Evolutionary conservation across 2,113 vertebrate genomes (phyloP), one percentile per base, ranked within the genome.

Genomic region (Microcebus jonahi): DNA sequence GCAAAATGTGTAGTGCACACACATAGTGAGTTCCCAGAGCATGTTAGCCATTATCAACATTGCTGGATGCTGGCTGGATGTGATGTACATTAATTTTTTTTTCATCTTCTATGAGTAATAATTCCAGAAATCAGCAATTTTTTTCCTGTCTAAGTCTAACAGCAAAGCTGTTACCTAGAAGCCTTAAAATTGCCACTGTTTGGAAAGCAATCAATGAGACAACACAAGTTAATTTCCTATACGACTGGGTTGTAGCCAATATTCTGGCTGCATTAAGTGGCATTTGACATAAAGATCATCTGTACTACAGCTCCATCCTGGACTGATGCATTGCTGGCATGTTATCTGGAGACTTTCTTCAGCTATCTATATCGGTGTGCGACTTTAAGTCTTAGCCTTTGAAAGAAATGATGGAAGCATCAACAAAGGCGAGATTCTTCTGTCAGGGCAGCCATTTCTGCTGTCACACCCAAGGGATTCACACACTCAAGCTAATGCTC

Each of bases 101-200:
- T 83, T 94, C 53, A 89, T 61, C 25, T 71, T 90, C 81, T 95
- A 23, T 88, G 57, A 76, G 86, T 76, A 70, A 59, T 77, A 88
- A 91, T 87, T 95, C 65, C 57, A 94, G 57, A 87, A 95, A 92
- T 71, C 67, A 77, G 81, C 89, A 71, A 34, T 68, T 53, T 63
- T 42, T 89, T 80, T 34, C 21, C 29, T 65, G 10, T 45, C 65
- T 88, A 55, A 90, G 31, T 55, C 88, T 50, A 93, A 82, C 3
- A 73, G 63, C 50, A 95, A 91, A 80, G 50, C 27, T 84, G 88
- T 76, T 93, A 70, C 31, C 75, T 31, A 90, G 27, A 81, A 12
- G 45, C 39, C 55, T 90, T 76, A 65, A 84, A 91, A 86, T 84
- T 70, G 57, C 42, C 59, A 90, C 45, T 42, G 12, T 94, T 94